These are phyloP conservation scores for Ephialtes manifestator DNA, from an alignment of 2,888 invertebrate species.

Conservation along the genomic window DNA sequence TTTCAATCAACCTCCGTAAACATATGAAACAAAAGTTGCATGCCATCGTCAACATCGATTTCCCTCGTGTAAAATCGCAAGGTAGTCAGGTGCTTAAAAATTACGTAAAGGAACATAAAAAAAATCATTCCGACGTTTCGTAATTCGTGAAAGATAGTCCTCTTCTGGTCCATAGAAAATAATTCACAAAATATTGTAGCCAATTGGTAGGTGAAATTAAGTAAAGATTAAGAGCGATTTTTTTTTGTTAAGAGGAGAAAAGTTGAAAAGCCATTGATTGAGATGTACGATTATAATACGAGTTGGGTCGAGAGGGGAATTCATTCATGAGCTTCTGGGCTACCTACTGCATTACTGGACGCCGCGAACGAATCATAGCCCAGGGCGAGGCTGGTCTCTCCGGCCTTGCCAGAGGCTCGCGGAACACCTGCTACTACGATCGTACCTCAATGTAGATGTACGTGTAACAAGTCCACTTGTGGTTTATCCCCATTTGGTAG, in stretches of 20 bases:
- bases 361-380: conserved; percentile 73
- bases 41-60: too few species aligned
- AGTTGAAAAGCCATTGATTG: conserved; percentile 63
- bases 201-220: background rate
- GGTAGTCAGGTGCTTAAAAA: background rate
- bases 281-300: conserved; percentile 41
- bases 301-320: conserved; percentile 62
- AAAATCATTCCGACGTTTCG: conserved; percentile 20
- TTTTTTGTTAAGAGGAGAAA: conserved; percentile 47
- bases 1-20: background rate
- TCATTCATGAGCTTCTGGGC: conserved; percentile 80
- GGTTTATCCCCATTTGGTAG: conserved; percentile 1
- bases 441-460: conserved; percentile 34
- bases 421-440: conserved; percentile 71
- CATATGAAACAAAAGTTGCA: too few species aligned
- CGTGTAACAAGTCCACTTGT: conserved; percentile 21
- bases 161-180: background rate
- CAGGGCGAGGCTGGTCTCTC: conserved; percentile 80
- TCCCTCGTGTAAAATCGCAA: conserved; percentile 5
- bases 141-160: background rate
- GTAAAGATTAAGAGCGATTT: background rate
- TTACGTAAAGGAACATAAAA: conserved; percentile 16
- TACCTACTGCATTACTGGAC: conserved; percentile 66
- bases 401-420: conserved; percentile 83
- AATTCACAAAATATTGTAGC: background rate